A percentile compares a stretch with the other conserved stretches of the same genome.
Evolutionary conservation across 2,113 vertebrate genomes (phyloP).

Genomic region (Microtus pennsylvanicus): DNA sequence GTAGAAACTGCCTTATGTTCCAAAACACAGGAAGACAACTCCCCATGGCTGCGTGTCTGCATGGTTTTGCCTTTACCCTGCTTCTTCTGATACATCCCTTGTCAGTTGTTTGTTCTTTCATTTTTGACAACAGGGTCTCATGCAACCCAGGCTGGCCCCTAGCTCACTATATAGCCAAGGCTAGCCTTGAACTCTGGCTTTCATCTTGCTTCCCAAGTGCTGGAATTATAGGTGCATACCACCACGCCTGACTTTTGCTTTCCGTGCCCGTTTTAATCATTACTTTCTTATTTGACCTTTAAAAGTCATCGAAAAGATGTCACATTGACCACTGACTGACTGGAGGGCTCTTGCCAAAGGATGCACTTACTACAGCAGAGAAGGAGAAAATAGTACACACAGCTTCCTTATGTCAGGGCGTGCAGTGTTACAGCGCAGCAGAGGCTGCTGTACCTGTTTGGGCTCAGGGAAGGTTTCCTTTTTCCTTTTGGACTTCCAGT

Average conservation of each 20-base stretch:
- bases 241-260: neutral
- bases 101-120: neutral
- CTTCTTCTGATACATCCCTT: slow-evolving; percentile 1
- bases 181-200: neutral
- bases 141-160: neutral
- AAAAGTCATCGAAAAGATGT: slow-evolving; percentile 17
- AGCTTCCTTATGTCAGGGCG: neutral
- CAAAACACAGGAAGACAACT: neutral
- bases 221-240: neutral
- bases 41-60: neutral
- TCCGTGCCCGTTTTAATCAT: neutral
- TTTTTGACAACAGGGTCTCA: neutral
- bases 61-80: neutral
- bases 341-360: neutral
- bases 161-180: neutral
- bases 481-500: slow-evolving; percentile 36
- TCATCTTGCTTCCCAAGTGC: neutral
- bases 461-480: neutral
- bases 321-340: neutral
- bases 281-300: neutral
- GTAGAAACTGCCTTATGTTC: neutral
- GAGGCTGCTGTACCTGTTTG: neutral
- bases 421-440: fast-evolving
- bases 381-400: neutral
- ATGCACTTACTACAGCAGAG: too few relatives aligned